Evolutionary conservation across 2,888 invertebrate genomes (phyloP).

Genomic region (Phorcus lineatus): DNA sequence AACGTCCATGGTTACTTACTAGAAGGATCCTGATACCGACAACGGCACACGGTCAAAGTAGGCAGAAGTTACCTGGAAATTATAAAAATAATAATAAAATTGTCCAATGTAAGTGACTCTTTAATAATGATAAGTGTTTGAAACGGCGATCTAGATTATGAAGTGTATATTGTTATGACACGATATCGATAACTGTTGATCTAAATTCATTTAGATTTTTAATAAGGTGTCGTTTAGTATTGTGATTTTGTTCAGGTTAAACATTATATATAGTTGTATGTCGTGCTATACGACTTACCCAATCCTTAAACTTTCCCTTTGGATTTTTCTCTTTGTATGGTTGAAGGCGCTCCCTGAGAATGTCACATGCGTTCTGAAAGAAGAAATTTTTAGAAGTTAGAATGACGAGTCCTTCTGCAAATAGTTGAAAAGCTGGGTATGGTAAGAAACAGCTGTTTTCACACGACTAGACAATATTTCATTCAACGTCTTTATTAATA

Average conservation of each 20-base stretch:
- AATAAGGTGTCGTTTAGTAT: no score
- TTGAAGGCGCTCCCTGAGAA: slow-evolving; percentile 83
- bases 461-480: no score
- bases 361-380: slow-evolving; percentile 82
- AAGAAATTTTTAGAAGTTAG: background rate
- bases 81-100: slow-evolving; percentile 73
- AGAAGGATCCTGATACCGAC: slow-evolving; percentile 88
- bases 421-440: background rate
- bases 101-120: slow-evolving; percentile 74
- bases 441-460: background rate
- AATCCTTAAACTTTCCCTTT: slow-evolving; percentile 87
- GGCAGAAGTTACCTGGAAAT: slow-evolving; percentile 81
- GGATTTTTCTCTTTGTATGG: slow-evolving; percentile 86
- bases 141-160: background rate
- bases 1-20: slow-evolving; percentile 53
- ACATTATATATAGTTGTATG: background rate
- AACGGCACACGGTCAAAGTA: slow-evolving; percentile 86
- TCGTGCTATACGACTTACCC: slow-evolving; percentile 76
- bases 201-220: no score
- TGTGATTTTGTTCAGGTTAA: no score
- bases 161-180: background rate
- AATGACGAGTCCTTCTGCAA: background rate
- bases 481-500: no score
- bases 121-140: background rate
- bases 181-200: no score